Evolutionary conservation across 1,140 invertebrate genomes (phyloP).

Genomic region (Probaryconus sp.): DNA sequence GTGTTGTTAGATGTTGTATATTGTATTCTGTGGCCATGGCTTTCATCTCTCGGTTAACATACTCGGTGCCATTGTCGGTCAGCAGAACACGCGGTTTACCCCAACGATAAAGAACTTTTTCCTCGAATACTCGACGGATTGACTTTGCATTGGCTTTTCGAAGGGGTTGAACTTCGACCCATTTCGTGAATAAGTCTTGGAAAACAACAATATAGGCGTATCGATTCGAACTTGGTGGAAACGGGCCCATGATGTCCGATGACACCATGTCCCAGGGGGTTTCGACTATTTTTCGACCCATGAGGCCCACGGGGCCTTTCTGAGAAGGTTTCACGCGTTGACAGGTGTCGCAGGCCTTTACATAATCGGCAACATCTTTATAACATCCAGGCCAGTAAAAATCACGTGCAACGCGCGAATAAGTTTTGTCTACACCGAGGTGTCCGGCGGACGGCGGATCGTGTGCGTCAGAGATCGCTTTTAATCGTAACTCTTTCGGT

Average conservation of each 20-base stretch:
- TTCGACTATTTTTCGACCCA: background rate
- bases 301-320: background rate
- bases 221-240: constrained; percentile 11
- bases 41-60: no score
- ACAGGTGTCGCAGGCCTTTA: no score
- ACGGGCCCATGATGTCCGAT: constrained; percentile 63
- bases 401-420: no score
- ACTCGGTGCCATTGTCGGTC: constrained; percentile 47
- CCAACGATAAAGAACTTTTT: constrained; percentile 1
- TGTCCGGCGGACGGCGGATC: no score
- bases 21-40: no score
- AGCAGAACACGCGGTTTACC: constrained; percentile 14
- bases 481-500: no score
- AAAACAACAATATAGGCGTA: constrained; percentile 17
- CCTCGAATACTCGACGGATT: constrained; percentile 1
- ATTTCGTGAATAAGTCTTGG: constrained; percentile 22
- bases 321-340: background rate
- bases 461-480: no score
- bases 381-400: no score
- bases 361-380: no score
- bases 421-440: no score
- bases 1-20: no score
- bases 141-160: constrained; percentile 6
- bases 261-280: constrained; percentile 31
- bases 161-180: constrained; percentile 25